A percentile compares a stretch with the other conserved stretches of the same genome.
These are phyloP conservation scores for Carassius auratus DNA, from an alignment of 2,113 vertebrate species.

Conservation along the genomic window DNA sequence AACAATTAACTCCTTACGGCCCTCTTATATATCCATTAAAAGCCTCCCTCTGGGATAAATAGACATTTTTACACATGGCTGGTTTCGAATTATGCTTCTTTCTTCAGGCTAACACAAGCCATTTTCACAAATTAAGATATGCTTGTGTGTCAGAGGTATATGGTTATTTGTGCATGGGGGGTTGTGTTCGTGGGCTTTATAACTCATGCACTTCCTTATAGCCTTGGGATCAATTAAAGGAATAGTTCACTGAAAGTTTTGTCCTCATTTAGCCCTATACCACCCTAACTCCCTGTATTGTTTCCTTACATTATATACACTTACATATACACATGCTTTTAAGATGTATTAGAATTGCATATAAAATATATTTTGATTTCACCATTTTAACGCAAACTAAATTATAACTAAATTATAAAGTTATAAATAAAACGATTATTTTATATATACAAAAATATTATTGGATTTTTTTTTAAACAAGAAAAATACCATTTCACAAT, in stretches of 20 bases:
- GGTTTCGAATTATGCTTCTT: slow-evolving; percentile 47
- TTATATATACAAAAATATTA: no score
- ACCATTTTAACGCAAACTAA: no score
- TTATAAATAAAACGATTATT: no score
- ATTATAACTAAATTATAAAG: no score
- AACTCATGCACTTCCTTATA: slow-evolving; percentile 2
- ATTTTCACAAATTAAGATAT: slow-evolving; percentile 39
- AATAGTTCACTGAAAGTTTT: neutral
- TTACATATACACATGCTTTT: no score
- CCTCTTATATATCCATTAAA: slow-evolving; percentile 39
- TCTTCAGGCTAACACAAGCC: slow-evolving; percentile 41
- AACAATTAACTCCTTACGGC: slow-evolving; percentile 46
- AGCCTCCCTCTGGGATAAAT: slow-evolving; percentile 45
- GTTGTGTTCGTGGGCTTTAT: slow-evolving; percentile 13
- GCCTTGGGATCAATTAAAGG: slow-evolving; percentile 33
- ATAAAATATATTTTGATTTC: no score
- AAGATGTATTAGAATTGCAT: no score
- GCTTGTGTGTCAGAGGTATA: slow-evolving; percentile 37
- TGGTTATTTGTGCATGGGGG: slow-evolving; percentile 35
- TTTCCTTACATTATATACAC: neutral
- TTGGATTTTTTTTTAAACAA: no score
- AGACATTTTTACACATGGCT: slow-evolving; percentile 52
- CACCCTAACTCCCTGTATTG: neutral
- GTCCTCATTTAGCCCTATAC: neutral
- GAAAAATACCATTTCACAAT: no score